Conservation (phyloP, 1,140 invertebrate species). For the Nephila pilipes region DNA sequence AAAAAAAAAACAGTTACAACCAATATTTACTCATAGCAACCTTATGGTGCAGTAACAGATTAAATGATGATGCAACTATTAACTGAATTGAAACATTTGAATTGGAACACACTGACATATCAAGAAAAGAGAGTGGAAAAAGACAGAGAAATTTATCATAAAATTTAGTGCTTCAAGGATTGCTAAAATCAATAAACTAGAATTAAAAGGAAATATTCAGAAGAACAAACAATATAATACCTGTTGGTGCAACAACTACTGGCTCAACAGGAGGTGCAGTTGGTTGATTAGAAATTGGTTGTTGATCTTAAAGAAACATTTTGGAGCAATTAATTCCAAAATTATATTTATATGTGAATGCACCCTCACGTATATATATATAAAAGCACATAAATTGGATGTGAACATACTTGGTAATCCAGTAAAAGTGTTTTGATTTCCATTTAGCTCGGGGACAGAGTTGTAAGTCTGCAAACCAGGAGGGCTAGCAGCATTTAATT, state of each 20-base stretch:
- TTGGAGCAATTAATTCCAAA: background rate
- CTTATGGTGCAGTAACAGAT: too few relatives aligned
- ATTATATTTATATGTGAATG: background rate
- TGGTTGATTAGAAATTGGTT: background rate
- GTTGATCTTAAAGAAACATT: slow-evolving; percentile 31
- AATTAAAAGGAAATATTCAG: background rate
- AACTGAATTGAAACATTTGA: too few relatives aligned
- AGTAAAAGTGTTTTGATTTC: slow-evolving; percentile 32
- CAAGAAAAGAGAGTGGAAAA: too few relatives aligned
- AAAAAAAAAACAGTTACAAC: too few relatives aligned
- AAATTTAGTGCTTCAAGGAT: too few relatives aligned
- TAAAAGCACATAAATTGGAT: background rate
- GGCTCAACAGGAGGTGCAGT: slow-evolving; percentile 45
- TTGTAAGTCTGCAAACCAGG: background rate
- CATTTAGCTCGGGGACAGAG: slow-evolving; percentile 45
- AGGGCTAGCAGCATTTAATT: slow-evolving; percentile 55
- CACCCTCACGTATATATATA: background rate
- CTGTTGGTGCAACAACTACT: slow-evolving; percentile 58
- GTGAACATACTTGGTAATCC: slow-evolving; percentile 23
- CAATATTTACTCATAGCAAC: too few relatives aligned
- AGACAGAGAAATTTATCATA: too few relatives aligned
- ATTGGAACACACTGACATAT: too few relatives aligned
- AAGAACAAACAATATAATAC: background rate
- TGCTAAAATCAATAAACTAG: too few relatives aligned
- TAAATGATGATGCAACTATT: too few relatives aligned